These are phyloP conservation scores for Balaeniceps rex DNA, from an alignment of 2,113 vertebrate species.

Conservation along the genomic window DNA sequence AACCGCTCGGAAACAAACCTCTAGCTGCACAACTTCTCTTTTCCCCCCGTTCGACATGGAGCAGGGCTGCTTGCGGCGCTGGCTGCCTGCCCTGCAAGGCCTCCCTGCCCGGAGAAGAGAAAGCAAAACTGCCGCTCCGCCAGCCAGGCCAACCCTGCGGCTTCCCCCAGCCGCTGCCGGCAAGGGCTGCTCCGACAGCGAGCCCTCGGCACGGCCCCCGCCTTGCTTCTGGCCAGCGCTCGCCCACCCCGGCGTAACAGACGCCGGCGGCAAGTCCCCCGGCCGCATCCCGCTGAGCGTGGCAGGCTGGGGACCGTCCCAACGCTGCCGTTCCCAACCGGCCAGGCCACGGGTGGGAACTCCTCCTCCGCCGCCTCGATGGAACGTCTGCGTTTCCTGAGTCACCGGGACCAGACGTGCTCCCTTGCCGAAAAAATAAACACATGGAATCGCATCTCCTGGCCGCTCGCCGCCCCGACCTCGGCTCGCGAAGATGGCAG, in stretches of 20 bases:
- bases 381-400: accelerated
- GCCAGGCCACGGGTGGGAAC: not conserved
- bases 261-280: accelerated
- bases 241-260: accelerated
- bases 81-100: not conserved
- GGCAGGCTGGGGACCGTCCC: accelerated
- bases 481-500: accelerated
- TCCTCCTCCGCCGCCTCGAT: not conserved
- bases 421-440: not conserved
- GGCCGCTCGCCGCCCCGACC: accelerated
- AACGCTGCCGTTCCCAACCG: accelerated
- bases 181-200: not conserved
- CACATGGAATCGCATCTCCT: not conserved
- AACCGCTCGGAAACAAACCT: not conserved
- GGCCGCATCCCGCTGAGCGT: not conserved
- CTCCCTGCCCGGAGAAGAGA: not conserved
- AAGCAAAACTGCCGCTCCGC: not conserved
- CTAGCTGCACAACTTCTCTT: not conserved
- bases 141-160: not conserved
- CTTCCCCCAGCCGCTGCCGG: not conserved
- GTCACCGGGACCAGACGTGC: accelerated
- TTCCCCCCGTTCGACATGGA: accelerated
- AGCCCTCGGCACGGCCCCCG: accelerated
- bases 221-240: not conserved
- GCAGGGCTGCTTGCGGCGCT: accelerated